phyloP scores from a whole-genome alignment of 2,888 invertebrate genomes.

The Stictocephala bisonia region DNA sequence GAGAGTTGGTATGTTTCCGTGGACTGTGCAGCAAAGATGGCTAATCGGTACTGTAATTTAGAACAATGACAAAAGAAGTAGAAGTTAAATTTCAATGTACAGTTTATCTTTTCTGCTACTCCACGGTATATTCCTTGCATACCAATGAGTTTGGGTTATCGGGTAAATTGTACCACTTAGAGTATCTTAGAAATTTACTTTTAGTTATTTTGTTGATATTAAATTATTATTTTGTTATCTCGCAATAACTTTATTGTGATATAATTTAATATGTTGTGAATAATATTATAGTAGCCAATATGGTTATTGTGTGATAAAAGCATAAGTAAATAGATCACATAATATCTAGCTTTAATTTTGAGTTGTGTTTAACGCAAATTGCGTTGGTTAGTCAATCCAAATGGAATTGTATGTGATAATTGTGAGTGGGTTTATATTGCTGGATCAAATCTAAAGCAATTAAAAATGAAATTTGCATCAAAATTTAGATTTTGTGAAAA shows the following conservation, averaged over 20 bases:
- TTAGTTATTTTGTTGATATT: slow-evolving; percentile 39
- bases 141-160: slow-evolving; percentile 25
- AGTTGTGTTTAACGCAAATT: slow-evolving; percentile 33
- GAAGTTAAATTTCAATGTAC: background rate
- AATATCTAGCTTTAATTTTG: slow-evolving; percentile 33
- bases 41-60: no score
- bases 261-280: slow-evolving; percentile 43
- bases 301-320: slow-evolving; percentile 17
- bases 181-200: slow-evolving; percentile 22
- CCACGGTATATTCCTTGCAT: slow-evolving; percentile 21
- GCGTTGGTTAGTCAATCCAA: slow-evolving; percentile 42
- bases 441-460: slow-evolving; percentile 41
- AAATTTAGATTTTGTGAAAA: slow-evolving; percentile 37
- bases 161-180: slow-evolving; percentile 22
- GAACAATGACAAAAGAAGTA: no score
- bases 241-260: slow-evolving; percentile 30
- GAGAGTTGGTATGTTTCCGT: background rate
- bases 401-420: slow-evolving; percentile 43
- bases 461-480: slow-evolving; percentile 30
- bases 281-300: slow-evolving; percentile 16
- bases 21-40: background rate
- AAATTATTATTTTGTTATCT: slow-evolving; percentile 36
- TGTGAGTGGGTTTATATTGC: slow-evolving; percentile 28
- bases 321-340: slow-evolving; percentile 13
- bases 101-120: slow-evolving; percentile 22